These are phyloP conservation scores for Intellagama lesueurii DNA, from an alignment of 2,797 vertebrate species.

Conservation along the genomic window DNA sequence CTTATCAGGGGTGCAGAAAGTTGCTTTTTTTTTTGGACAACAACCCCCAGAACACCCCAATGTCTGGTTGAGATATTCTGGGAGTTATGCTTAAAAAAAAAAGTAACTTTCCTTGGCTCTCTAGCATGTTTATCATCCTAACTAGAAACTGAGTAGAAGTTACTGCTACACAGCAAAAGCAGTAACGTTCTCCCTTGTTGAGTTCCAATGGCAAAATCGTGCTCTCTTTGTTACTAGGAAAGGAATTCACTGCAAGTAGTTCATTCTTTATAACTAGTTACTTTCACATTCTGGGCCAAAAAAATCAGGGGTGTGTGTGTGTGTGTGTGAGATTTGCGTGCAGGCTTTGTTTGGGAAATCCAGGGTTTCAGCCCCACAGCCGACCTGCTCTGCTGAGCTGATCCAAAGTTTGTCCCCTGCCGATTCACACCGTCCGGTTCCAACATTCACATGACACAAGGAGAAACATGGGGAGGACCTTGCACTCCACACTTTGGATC, in stretches of 20 bases:
- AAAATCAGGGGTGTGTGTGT: background rate
- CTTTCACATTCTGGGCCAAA: background rate
- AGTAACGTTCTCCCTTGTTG: background rate
- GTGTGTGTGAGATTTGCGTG: rapidly evolving
- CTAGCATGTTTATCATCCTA: background rate
- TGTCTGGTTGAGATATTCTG: too few relatives aligned
- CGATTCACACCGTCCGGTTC: background rate
- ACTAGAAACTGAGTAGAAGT: background rate
- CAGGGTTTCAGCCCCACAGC: too few relatives aligned
- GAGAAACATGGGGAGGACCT: background rate
- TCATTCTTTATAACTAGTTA: background rate
- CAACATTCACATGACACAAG: background rate
- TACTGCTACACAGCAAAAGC: background rate
- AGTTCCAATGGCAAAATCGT: background rate
- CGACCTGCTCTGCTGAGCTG: too few relatives aligned
- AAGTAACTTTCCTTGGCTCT: too few relatives aligned
- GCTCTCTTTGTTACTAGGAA: background rate
- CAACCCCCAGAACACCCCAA: too few relatives aligned
- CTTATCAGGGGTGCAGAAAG: too few relatives aligned
- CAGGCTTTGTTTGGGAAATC: too few relatives aligned
- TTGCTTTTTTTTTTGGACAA: too few relatives aligned
- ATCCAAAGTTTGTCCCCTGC: background rate
- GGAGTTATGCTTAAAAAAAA: too few relatives aligned
- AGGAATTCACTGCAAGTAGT: background rate
- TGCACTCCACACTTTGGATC: background rate